phyloP scores from a whole-genome alignment of 2,113 vertebrate species.

The Chaetura pelagica region DNA sequence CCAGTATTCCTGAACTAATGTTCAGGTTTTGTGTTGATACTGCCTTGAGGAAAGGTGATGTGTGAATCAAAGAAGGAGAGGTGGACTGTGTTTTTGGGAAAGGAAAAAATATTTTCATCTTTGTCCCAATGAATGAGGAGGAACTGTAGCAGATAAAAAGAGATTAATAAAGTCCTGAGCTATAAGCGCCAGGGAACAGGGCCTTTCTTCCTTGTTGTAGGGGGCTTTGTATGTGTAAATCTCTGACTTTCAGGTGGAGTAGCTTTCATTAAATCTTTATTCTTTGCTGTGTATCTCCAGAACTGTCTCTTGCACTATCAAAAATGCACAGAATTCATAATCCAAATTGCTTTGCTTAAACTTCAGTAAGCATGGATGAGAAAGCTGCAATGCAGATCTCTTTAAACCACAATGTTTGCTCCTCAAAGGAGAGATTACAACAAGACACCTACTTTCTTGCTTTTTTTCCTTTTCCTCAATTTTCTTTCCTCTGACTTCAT shows the following conservation, averaged over 20 bases:
- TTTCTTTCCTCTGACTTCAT: background rate
- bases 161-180: background rate
- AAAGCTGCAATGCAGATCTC: background rate
- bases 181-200: background rate
- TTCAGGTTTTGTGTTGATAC: background rate
- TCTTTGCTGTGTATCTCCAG: background rate
- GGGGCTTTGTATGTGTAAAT: background rate
- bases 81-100: background rate
- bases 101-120: background rate
- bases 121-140: background rate
- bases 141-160: background rate
- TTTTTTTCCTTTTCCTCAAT: background rate
- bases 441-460: background rate
- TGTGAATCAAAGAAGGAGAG: background rate
- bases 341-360: background rate
- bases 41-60: background rate
- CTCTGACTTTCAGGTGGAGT: background rate
- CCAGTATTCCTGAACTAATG: background rate
- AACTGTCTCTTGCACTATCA: background rate
- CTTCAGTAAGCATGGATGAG: background rate
- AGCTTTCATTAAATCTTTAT: conserved; percentile 10
- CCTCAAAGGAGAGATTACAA: background rate
- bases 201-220: background rate
- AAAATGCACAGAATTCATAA: background rate
- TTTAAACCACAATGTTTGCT: background rate